Percentiles rank a stretch among this genome's conserved stretches.
phyloP scores from a whole-genome alignment of 2,797 vertebrate species.

The Halcyon smyrnensis region DNA sequence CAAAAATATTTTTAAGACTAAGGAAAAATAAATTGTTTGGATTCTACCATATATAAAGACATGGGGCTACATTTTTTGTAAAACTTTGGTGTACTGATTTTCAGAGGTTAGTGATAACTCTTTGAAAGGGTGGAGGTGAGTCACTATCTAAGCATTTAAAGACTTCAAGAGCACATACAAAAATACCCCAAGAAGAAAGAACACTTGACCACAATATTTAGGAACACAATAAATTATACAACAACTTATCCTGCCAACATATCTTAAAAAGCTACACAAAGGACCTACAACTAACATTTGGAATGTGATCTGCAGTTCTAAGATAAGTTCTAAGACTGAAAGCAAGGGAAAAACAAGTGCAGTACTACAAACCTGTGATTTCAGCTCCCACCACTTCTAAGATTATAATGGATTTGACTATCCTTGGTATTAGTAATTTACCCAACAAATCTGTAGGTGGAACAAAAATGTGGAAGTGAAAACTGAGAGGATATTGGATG shows the following conservation, averaged over 20 bases:
- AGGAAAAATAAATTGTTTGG: background rate
- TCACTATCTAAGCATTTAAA: slow-evolving; percentile 21
- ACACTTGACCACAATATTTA: slow-evolving; percentile 26
- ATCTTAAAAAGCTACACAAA: slow-evolving; percentile 65
- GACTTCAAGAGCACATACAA: background rate
- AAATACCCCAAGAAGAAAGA: slow-evolving; percentile 25
- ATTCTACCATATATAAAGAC: background rate
- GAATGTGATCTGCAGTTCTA: slow-evolving; percentile 59
- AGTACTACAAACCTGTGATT: slow-evolving; percentile 28
- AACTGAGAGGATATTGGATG: slow-evolving; percentile 60
- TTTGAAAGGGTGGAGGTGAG: slow-evolving; percentile 3
- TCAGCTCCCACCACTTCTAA: slow-evolving; percentile 50
- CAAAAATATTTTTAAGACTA: background rate
- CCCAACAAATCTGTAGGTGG: slow-evolving; percentile 41
- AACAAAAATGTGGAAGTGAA: slow-evolving; percentile 71
- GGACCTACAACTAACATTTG: slow-evolving; percentile 36
- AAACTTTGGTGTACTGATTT: background rate
- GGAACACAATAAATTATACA: slow-evolving; percentile 39
- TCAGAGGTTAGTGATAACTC: background rate
- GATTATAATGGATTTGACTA: slow-evolving; percentile 61
- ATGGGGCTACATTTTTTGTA: background rate
- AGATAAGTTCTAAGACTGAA: slow-evolving; percentile 53
- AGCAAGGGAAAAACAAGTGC: slow-evolving; percentile 54
- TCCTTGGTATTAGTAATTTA: slow-evolving; percentile 61
- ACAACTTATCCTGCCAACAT: slow-evolving; percentile 29